A percentile compares a stretch with the other conserved stretches of the same genome.
Conservation (phyloP, 2,888 invertebrate genomes). For the Phlogophora meticulosa region DNA sequence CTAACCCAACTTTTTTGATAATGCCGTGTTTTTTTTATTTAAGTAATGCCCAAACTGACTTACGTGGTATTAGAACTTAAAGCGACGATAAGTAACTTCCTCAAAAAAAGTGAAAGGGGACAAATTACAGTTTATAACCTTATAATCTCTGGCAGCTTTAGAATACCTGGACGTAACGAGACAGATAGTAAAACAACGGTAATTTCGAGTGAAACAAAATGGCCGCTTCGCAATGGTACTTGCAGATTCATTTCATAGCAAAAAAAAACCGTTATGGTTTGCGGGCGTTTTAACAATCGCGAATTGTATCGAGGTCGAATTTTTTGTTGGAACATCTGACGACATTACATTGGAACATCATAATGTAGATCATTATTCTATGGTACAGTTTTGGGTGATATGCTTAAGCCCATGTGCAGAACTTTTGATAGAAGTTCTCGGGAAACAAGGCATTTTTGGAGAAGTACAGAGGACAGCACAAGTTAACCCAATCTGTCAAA, state of each 20-base stretch:
- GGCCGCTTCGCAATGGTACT: constrained; percentile 20
- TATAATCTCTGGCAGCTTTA: neutral
- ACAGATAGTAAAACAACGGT: constrained; percentile 45
- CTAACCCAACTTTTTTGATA: too few relatives aligned
- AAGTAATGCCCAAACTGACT: too few relatives aligned
- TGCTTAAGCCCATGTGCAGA: neutral
- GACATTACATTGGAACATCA: constrained; percentile 17
- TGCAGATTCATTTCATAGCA: constrained; percentile 48
- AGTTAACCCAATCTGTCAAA: too few relatives aligned
- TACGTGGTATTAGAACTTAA: too few relatives aligned
- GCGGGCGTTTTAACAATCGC: constrained; percentile 61
- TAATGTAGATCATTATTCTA: constrained; percentile 25
- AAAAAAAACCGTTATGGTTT: constrained; percentile 68
- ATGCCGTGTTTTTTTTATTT: too few relatives aligned
- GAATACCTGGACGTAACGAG: constrained; percentile 16
- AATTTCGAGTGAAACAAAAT: constrained; percentile 45
- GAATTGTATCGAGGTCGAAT: constrained; percentile 66
- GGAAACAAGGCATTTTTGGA: too few relatives aligned
- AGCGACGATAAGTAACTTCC: neutral
- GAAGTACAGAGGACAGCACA: too few relatives aligned
- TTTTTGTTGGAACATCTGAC: constrained; percentile 60
- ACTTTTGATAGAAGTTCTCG: neutral
- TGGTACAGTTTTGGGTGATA: constrained; percentile 18
- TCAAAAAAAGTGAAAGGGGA: constrained; percentile 13
- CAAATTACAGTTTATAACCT: neutral